phyloP scores from a whole-genome alignment of 2,113 vertebrate species.

The Stercorarius parasiticus region DNA sequence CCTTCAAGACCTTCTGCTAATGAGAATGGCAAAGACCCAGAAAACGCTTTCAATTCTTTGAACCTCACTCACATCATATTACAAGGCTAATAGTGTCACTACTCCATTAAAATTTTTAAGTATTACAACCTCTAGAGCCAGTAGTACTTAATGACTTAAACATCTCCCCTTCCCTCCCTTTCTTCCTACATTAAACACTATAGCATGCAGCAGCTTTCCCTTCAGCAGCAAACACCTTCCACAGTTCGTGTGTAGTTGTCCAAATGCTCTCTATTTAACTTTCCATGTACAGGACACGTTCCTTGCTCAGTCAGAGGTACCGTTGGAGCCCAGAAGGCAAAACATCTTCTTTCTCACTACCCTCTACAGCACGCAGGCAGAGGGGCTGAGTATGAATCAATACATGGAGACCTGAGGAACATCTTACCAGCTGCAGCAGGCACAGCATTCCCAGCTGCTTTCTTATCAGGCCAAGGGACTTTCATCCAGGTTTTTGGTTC shows the following conservation, averaged over 20 bases:
- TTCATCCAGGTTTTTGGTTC: background rate
- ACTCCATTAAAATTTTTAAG: background rate
- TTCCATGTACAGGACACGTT: background rate
- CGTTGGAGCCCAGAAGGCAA: background rate
- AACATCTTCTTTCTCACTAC: background rate
- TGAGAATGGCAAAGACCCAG: background rate
- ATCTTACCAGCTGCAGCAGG: background rate
- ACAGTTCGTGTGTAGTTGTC: no score
- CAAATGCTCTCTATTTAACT: background rate
- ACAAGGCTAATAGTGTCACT: background rate
- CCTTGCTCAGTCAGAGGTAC: background rate
- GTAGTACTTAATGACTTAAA: background rate
- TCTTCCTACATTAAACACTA: background rate
- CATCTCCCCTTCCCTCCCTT: background rate
- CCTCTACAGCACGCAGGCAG: background rate
- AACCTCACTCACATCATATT: background rate
- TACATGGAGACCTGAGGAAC: background rate
- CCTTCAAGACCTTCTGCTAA: background rate
- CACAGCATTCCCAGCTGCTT: background rate
- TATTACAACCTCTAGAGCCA: background rate
- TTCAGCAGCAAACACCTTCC: background rate
- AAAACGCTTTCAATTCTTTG: background rate
- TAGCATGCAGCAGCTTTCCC: background rate
- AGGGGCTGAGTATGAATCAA: background rate
- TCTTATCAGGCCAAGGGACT: background rate